These are phyloP conservation scores for Stramonita haemastoma DNA, from an alignment of 2,888 invertebrate species.

Conservation along the genomic window DNA sequence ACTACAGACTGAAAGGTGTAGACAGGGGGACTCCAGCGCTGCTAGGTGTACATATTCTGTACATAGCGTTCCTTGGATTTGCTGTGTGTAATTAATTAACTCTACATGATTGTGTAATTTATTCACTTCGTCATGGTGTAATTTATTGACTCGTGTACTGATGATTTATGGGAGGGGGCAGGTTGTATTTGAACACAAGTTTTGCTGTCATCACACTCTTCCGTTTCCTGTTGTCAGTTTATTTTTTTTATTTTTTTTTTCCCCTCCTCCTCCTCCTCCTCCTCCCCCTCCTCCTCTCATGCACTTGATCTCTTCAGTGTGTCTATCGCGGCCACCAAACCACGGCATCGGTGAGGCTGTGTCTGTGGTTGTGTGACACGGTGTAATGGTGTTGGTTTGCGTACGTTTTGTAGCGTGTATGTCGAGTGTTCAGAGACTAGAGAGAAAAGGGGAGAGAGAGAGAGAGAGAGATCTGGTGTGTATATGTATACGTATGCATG, in stretches of 20 bases:
- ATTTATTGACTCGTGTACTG: conserved; percentile 30
- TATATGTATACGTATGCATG: not conserved
- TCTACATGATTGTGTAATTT: conserved; percentile 26
- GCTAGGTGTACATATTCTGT: conserved; percentile 3
- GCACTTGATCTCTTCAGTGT: conserved; percentile 25
- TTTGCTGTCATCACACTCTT: not conserved
- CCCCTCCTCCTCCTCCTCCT: not conserved
- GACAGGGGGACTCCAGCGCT: not conserved
- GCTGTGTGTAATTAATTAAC: conserved; percentile 26
- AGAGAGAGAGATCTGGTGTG: not conserved
- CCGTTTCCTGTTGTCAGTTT: not conserved
- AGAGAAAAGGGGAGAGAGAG: no score
- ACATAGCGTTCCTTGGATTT: conserved; percentile 18
- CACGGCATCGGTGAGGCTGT: conserved; percentile 17
- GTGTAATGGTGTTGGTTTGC: not conserved
- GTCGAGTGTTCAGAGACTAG: not conserved
- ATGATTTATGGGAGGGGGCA: not conserved
- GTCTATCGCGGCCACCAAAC: not conserved
- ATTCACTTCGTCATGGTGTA: conserved; percentile 24
- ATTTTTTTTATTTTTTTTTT: not conserved
- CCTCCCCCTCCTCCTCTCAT: not conserved
- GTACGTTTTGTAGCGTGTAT: not conserved
- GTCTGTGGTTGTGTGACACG: not conserved
- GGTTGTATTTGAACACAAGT: not conserved
- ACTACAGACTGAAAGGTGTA: not conserved